Evolutionary conservation across 2,888 invertebrate genomes (phyloP).

Genomic region (Anoncus sp.): DNA sequence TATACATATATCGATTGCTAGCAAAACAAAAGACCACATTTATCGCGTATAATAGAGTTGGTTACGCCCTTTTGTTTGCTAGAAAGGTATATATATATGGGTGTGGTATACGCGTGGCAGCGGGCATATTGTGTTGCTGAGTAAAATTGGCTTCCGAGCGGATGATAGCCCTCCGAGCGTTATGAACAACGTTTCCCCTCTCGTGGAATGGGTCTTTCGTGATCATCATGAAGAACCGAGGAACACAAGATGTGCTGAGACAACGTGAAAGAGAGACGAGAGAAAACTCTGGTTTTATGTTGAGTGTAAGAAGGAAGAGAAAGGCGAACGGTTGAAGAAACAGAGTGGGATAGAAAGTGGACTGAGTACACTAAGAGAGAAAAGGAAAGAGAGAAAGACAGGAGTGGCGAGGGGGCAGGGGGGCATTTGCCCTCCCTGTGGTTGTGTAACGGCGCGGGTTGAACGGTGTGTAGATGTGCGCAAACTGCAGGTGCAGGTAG

Average conservation of each 20-base stretch:
- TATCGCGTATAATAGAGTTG: background rate
- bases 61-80: slow-evolving; percentile 10
- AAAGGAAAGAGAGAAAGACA: slow-evolving; percentile 29
- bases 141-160: slow-evolving; percentile 80
- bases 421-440: slow-evolving; percentile 34
- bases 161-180: slow-evolving; percentile 79
- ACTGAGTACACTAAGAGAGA: slow-evolving; percentile 53
- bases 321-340: slow-evolving; percentile 37
- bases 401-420: background rate
- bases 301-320: slow-evolving; percentile 57
- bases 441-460: slow-evolving; percentile 56
- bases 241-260: slow-evolving; percentile 42
- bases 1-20: background rate
- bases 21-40: background rate
- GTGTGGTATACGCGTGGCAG: slow-evolving; percentile 47
- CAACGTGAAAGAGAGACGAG: slow-evolving; percentile 49
- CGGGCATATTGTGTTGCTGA: slow-evolving; percentile 70
- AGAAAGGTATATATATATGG: slow-evolving; percentile 1
- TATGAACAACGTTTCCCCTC: slow-evolving; percentile 76
- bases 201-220: slow-evolving; percentile 68
- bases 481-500: slow-evolving; percentile 79
- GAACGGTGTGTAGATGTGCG: slow-evolving; percentile 52
- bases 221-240: slow-evolving; percentile 57
- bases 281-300: slow-evolving; percentile 14
- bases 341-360: slow-evolving; percentile 9